These are phyloP conservation scores for Mongoloraphidia duomilia DNA, from an alignment of 2,888 invertebrate genomes.

Conservation along the genomic window DNA sequence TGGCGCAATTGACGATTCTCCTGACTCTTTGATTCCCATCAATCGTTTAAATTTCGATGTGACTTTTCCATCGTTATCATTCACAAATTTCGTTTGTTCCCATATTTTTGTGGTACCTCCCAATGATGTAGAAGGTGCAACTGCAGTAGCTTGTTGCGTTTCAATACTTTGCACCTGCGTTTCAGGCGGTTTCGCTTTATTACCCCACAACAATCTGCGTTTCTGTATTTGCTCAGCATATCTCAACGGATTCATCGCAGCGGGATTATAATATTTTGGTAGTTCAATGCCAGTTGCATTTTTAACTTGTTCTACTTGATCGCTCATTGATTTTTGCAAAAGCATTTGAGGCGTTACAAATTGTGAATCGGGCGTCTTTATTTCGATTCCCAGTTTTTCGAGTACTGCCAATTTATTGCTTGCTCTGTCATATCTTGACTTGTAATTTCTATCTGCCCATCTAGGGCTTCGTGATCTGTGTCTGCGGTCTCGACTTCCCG, in stretches of 20 bases:
- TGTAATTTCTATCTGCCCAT: constrained; percentile 23
- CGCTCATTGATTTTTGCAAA: constrained; percentile 33
- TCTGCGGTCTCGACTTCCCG: constrained; percentile 15
- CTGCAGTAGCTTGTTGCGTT: constrained; percentile 21
- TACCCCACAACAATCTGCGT: constrained; percentile 81
- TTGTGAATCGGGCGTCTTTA: constrained; percentile 37
- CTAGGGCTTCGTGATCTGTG: constrained; percentile 22
- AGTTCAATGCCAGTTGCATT: constrained; percentile 33
- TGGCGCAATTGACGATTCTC: constrained; percentile 31
- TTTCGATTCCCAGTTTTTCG: constrained; percentile 36
- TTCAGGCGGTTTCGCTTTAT: constrained; percentile 37
- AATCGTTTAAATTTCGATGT: constrained; percentile 90
- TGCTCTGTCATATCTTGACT: constrained; percentile 30
- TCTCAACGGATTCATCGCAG: constrained; percentile 58
- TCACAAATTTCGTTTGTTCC: constrained; percentile 76
- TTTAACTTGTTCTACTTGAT: constrained; percentile 24
- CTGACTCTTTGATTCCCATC: constrained; percentile 78
- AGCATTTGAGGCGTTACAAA: constrained; percentile 42
- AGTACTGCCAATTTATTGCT: constrained; percentile 31
- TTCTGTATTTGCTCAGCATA: constrained; percentile 85
- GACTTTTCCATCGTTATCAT: constrained; percentile 83
- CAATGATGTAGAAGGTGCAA: constrained; percentile 20
- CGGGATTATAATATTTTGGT: constrained; percentile 62
- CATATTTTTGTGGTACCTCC: constrained; percentile 40
- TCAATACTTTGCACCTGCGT: constrained; percentile 9